A percentile compares a stretch with the other conserved stretches of the same genome.
These are phyloP conservation scores for Habroteleia sp. DNA, from an alignment of 2,888 invertebrate genomes.

Conservation along the genomic window DNA sequence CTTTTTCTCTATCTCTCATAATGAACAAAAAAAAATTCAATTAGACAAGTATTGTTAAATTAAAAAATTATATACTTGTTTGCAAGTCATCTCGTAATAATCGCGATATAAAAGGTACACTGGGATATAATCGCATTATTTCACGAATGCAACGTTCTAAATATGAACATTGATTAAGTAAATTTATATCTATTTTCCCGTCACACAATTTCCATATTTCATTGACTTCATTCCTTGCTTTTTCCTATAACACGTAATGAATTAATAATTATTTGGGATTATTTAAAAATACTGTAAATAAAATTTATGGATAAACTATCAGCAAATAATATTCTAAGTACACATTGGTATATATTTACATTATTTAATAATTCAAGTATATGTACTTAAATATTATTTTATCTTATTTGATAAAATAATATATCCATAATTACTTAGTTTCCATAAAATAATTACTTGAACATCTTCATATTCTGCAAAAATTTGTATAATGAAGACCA, in stretches of 20 bases:
- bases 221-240: constrained; percentile 46
- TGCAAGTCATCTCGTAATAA: constrained; percentile 43
- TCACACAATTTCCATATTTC: constrained; percentile 38
- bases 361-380: too few species aligned
- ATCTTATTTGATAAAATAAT: too few species aligned
- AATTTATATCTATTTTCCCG: constrained; percentile 39
- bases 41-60: too few species aligned
- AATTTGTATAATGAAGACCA: constrained; percentile 24
- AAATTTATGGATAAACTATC: too few species aligned
- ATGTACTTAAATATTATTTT: too few species aligned
- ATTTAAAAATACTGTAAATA: background rate
- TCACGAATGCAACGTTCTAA: constrained; percentile 54
- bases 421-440: background rate
- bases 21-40: too few species aligned
- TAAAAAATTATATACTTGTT: constrained; percentile 42
- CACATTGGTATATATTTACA: too few species aligned
- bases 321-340: too few species aligned
- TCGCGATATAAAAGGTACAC: constrained; percentile 45
- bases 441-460: constrained; percentile 4
- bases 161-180: constrained; percentile 48
- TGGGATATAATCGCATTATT: constrained; percentile 48
- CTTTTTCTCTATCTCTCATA: too few species aligned
- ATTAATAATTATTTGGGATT: too few species aligned
- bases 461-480: constrained; percentile 25
- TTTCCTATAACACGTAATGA: too few species aligned